Evolutionary conservation across 2,888 invertebrate genomes (phyloP), one percentile per base, ranked within the genome.

Genomic region (Andricus quercusramuli): DNA sequence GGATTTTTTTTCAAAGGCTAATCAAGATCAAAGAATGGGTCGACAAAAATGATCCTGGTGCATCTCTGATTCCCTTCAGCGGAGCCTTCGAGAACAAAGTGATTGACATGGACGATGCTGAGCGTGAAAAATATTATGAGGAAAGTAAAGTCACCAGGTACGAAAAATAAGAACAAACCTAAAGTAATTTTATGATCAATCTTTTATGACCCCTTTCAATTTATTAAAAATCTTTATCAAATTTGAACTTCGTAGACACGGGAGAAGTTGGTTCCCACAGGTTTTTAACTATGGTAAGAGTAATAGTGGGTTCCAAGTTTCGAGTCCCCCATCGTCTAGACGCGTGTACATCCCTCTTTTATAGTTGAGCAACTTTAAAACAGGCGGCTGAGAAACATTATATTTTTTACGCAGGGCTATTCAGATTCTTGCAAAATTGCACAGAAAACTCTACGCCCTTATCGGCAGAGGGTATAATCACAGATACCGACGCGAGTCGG

Each of bases 21-120:
- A 94, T 96, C 76, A 99, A 99, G 94, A 97, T 99, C 90, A 99
- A 99, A 93, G 99, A 99, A 93, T 99, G 99, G 99, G 97, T 99
- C 86, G 99, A 99, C 93, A 97, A 97, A 91, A 96, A 99, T 91
- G 99, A 99, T 92, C 97, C 98, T 0, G 99, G 99, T 3, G 96
- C 99, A 0, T 94, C 96, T 3, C 95, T 99, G 64, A 98, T 99
- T 85, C 99, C 99, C 0, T 99, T 99, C 94, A 99, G 99, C 25
- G 99, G 99, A 0, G 96, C 94, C 20, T 96, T 99, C 89, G 99
- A 99, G 93, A 94, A 95, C 81, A 97, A 97, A 93, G 92, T 99
- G 32, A 90, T 96, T 67, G 98, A 99, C 86, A 97, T 98, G 96
- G 96, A 96, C 15, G 96, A 96, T 0, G 94, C 94, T 37, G 97